A percentile compares a stretch with the other conserved stretches of the same genome.
Conservation (phyloP, 2,113 vertebrate species). For the Poeciliopsis turrubarensis region DNA sequence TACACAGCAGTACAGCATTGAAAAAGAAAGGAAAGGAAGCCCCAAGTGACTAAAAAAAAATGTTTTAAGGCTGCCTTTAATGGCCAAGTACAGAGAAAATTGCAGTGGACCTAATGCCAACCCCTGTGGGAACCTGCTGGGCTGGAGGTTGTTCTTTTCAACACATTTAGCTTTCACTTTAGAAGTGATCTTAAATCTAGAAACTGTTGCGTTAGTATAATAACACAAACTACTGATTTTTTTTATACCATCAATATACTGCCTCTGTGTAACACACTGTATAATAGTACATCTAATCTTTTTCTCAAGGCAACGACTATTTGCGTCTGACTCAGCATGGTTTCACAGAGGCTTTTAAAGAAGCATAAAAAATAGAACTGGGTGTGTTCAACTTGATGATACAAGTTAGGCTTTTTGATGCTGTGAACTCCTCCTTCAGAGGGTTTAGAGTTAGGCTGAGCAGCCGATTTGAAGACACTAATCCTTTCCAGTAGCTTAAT, state of each 20-base stretch:
- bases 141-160: background rate
- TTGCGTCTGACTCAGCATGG: conserved; percentile 7
- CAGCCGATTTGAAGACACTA: conserved; percentile 29
- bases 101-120: background rate
- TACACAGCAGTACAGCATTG: no score
- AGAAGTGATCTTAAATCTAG: background rate
- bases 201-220: background rate
- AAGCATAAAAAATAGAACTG: background rate
- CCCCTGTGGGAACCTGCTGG: background rate
- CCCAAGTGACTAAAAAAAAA: no score
- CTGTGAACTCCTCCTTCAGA: conserved; percentile 16
- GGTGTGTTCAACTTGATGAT: conserved; percentile 36
- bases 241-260: background rate
- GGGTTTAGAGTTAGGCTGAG: conserved; percentile 27
- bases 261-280: no score
- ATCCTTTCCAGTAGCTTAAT: conserved; percentile 36
- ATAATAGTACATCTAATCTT: background rate
- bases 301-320: background rate
- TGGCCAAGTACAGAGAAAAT: no score
- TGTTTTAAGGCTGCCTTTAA: no score
- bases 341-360: conserved; percentile 1
- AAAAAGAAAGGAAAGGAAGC: no score
- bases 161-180: background rate
- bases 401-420: conserved; percentile 16
- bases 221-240: background rate